Base-by-base conservation (phyloP, 1,140 invertebrate genomes). In the Scaptomyza pallida region DNA sequence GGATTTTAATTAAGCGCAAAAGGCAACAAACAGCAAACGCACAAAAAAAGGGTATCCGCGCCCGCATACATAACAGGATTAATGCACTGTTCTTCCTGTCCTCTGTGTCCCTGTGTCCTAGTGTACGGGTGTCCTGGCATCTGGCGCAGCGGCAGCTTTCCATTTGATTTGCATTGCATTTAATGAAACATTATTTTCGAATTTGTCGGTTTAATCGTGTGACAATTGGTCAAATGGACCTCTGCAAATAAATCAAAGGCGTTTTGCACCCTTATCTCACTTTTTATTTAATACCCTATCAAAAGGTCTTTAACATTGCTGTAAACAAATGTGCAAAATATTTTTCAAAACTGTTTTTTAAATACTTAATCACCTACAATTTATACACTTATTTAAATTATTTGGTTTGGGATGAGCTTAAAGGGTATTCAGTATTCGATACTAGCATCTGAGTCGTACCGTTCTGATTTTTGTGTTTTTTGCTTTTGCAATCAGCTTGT, bases 181-280 rank as follows among this genome's bases (percentile, higher is more conserved):
- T 88, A 88, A 88, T 88, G 78, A 88, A 88, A 88, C 86, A 88
- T 88, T 88, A 88, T 88, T 88, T 88, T 88, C 82, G 72, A 88
- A 88, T 88, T 88, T 88, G 82, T 88, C 82, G 82, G 82, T 78
- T 88, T 88, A 88, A 88, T 88, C 78, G 82, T 71, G 82, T 88
- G 82, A 88, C 82, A 88, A 88, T 88, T 88, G 82, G 74, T 70
- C 19, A 63, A 62, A 56, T 50, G 41, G 30, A 21, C 35, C n/a
- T 48, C 17, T 35, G 70, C 48, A 60, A 64, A 88, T 88, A 88
- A 88, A 85, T 85, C 81, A 86, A 86, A 86, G 74, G 70, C 71
- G 54, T 72, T 78, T 51, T 33, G 47, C 26, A 43, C 30, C 21
- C 50, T 57, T 48, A 45, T 19, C 13, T 37, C 12, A n/a, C 12